Evolutionary conservation across 2,797 vertebrate species (phyloP).

Genomic region (Pseudotriccus pelzelni): DNA sequence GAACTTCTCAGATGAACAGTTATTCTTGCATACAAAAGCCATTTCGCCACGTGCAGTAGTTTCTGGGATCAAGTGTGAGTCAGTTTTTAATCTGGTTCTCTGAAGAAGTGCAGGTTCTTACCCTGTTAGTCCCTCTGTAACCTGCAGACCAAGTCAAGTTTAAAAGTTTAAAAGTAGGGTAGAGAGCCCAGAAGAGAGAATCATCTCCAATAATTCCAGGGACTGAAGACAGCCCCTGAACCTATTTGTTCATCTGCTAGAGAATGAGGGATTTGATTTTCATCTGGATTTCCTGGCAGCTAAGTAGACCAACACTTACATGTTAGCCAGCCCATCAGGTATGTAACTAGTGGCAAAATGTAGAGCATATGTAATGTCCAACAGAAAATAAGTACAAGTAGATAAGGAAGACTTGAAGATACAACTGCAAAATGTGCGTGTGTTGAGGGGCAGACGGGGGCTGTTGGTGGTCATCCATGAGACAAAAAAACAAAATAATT

Average conservation of each 20-base stretch:
- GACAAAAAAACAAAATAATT: background rate
- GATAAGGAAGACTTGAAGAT: background rate
- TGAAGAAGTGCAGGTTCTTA: background rate
- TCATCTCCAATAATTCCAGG: background rate
- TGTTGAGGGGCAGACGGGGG: background rate
- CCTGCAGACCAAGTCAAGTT: background rate
- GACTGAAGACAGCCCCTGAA: background rate
- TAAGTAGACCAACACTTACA: background rate
- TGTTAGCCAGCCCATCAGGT: background rate
- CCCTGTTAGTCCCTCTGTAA: background rate
- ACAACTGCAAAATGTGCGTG: background rate
- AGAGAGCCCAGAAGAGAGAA: background rate
- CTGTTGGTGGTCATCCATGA: background rate
- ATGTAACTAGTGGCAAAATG: background rate
- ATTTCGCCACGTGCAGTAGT: background rate
- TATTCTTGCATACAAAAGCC: background rate
- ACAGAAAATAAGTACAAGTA: background rate
- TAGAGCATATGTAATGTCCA: background rate
- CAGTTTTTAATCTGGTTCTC: background rate
- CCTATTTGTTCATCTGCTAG: background rate
- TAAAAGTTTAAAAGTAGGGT: background rate
- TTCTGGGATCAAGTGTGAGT: rapidly evolving
- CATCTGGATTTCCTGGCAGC: background rate
- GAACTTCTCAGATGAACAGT: background rate
- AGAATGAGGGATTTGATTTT: background rate